Evolutionary conservation across 2,797 vertebrate genomes (phyloP).

Genomic region (Arctocebus calabarensis): DNA sequence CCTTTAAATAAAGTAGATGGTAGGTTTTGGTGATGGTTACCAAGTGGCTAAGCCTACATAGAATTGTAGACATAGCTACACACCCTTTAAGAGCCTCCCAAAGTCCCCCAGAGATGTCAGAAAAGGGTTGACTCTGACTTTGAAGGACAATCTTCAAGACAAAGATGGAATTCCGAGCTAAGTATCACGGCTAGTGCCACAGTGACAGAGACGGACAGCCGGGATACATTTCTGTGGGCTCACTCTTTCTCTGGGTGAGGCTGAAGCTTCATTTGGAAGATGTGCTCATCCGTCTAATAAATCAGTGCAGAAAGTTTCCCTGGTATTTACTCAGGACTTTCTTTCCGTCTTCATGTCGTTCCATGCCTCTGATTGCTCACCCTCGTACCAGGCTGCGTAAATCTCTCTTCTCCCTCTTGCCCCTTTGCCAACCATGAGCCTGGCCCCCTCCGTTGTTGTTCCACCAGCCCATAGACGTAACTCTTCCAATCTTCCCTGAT

Average conservation of each 20-base stretch:
- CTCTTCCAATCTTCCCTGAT: slow-evolving; percentile 82
- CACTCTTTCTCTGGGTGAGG: not conserved
- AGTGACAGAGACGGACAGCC: slow-evolving; percentile 56
- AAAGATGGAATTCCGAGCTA: slow-evolving; percentile 40
- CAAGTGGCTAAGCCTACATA: not conserved
- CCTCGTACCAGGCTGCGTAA: slow-evolving; percentile 72
- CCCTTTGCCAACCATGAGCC: slow-evolving; percentile 79
- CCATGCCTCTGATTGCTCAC: slow-evolving; percentile 64
- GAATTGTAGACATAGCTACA: not conserved
- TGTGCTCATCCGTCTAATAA: slow-evolving; percentile 73
- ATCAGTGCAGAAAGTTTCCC: slow-evolving; percentile 73
- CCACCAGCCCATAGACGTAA: slow-evolving; percentile 78
- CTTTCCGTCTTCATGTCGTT: slow-evolving; percentile 66
- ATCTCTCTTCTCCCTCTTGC: slow-evolving; percentile 74
- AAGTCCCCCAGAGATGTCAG: not conserved
- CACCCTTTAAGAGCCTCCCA: slow-evolving; percentile 7
- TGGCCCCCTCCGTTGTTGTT: slow-evolving; percentile 77
- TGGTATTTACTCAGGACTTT: slow-evolving; percentile 73
- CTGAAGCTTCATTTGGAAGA: slow-evolving; percentile 69
- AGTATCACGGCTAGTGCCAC: not conserved
- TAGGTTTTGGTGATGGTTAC: slow-evolving; percentile 16
- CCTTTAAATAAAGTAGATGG: not conserved
- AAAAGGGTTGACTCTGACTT: slow-evolving; percentile 61
- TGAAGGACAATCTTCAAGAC: slow-evolving; percentile 43
- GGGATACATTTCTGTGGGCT: slow-evolving; percentile 45